Evolutionary conservation across 2,888 invertebrate species (phyloP).

Genomic region (Lasioglossum marginatum): DNA sequence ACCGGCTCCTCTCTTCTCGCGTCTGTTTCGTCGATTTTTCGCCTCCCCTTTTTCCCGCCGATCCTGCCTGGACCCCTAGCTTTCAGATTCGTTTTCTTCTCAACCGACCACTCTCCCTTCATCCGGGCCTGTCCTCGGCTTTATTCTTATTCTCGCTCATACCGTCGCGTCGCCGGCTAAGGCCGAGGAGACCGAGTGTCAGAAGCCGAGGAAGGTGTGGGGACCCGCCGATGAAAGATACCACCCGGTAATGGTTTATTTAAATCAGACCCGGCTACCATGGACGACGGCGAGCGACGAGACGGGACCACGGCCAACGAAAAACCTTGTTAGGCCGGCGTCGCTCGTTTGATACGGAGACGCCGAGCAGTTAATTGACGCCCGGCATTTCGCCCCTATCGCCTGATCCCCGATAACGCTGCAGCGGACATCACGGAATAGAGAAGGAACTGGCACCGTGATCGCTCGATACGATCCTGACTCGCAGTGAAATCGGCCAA

Average conservation of each 20-base stretch:
- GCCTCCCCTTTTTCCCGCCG: neutral
- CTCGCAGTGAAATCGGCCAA: neutral
- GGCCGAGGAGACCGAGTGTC: conserved; percentile 68
- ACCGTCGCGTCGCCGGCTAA: neutral
- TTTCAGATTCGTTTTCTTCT: neutral
- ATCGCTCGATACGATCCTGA: neutral
- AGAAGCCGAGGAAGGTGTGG: conserved; percentile 75
- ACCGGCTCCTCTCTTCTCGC: neutral
- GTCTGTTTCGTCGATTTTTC: conserved; percentile 7
- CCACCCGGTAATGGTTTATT: conserved; percentile 80
- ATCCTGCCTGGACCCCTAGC: neutral
- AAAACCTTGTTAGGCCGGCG: conserved; percentile 75
- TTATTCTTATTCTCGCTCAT: conserved; percentile 46
- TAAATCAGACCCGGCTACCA: conserved; percentile 72
- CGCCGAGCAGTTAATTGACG: conserved; percentile 71
- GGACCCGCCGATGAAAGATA: conserved; percentile 75
- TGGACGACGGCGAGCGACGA: conserved; percentile 26
- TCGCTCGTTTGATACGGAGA: conserved; percentile 71
- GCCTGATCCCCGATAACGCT: conserved; percentile 57
- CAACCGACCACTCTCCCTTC: conserved; percentile 7
- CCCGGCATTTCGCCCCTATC: conserved; percentile 57
- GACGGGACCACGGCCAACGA: conserved; percentile 55
- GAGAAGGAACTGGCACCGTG: neutral
- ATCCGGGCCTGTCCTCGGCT: conserved; percentile 4
- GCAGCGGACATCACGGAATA: conserved; percentile 3